These are phyloP conservation scores for Danio kyathit DNA, from an alignment of 2,797 vertebrate genomes.

Conservation along the genomic window DNA sequence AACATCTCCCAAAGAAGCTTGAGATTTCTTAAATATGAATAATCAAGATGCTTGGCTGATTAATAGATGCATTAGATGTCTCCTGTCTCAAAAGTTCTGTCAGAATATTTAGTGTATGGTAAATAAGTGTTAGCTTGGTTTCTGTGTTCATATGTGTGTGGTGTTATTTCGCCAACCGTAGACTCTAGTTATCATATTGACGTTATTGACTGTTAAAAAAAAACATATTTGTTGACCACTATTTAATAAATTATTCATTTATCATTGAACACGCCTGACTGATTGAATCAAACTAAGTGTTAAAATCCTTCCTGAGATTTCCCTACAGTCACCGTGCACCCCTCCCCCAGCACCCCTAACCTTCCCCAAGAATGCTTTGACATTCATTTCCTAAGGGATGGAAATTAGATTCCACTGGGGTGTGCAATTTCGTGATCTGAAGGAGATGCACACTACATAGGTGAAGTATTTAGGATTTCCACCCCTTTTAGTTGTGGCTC, in stretches of 20 bases:
- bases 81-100: not conserved
- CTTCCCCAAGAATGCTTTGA: conserved; percentile 70
- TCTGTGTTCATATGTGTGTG: not conserved
- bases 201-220: conserved; percentile 1
- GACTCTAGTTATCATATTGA: not conserved
- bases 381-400: conserved; percentile 66
- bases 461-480: conserved; percentile 28
- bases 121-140: not conserved
- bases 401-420: conserved; percentile 65
- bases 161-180: not conserved
- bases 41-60: not conserved
- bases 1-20: not conserved
- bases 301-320: conserved; percentile 40
- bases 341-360: conserved; percentile 65
- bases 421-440: conserved; percentile 46
- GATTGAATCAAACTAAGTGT: conserved; percentile 54
- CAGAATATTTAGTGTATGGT: not conserved
- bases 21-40: not conserved
- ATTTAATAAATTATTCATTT: conserved; percentile 52
- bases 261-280: conserved; percentile 62
- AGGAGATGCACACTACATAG: conserved; percentile 39
- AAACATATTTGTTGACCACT: not conserved
- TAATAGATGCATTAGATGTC: not conserved
- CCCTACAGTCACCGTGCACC: conserved; percentile 61
- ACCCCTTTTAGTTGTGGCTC: conserved; percentile 6